Evolutionary conservation across 2,113 vertebrate species (phyloP), one percentile per base, ranked within the genome.

Genomic region (Platysteira castanea): DNA sequence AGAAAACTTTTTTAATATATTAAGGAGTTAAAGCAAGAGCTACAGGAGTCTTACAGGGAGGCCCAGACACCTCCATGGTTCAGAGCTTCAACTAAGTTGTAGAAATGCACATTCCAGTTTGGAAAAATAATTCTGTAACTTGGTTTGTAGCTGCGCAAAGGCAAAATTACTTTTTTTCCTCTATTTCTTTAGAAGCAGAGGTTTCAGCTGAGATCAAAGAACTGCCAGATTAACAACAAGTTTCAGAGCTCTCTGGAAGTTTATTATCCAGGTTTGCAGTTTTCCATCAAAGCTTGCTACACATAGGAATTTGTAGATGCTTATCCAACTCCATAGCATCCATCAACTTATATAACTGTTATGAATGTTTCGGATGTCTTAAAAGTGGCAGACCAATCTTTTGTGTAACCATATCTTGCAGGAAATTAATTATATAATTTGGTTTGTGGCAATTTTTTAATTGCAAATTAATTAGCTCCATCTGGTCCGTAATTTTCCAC

Each of bases 381-480:
- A 50, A 54, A 84, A 80, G 47, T 68, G 59, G 50, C 59, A 92
- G 74, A 79, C 37, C 84, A 84, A 64, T 93, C 65, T 87, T 81
- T 67, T 68, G 74, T 3, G 39, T 84, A 94, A 81, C 73, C 23
- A 60, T 63, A 95, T 93, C 65, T 97, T 94, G 65, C 60, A 96
- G 94, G 90, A 46, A 97, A 95, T 95, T 96, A 96, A 97, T 97
- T 97, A 93, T 95, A 96, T 97, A 97, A 84, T 97, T 97, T 97
- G 86, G 84, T 96, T 96, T 96, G 88, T 97, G 83, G 93, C 94
- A 96, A 96, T 96, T 97, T 97, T 97, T 96, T 94, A 97, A 98
- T 98, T 98, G 89, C 91, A 97, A 97, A 98, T 98, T 98, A 98
- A 98, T 98, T 97, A 95, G 78, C 92, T 97, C 97, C 97, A 98